phyloP scores from a whole-genome alignment of 2,797 vertebrate species.

The Oryzias sinensis region DNA sequence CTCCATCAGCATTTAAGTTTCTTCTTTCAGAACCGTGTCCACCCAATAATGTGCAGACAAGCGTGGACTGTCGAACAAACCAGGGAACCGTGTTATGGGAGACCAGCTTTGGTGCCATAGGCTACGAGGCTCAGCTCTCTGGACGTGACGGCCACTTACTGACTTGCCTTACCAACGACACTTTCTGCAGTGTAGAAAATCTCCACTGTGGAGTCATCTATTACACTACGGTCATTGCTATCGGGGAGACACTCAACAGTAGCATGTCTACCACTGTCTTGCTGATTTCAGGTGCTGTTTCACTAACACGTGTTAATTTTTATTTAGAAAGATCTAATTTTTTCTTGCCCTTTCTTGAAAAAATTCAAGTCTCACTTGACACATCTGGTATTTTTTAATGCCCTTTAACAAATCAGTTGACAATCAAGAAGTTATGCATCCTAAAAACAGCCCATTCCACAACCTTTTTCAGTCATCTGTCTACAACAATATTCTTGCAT shows the following conservation, averaged over 20 bases:
- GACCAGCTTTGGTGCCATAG: constrained; percentile 59
- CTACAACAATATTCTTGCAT: too few species aligned
- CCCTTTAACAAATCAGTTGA: too few species aligned
- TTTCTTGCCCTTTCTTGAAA: too few species aligned
- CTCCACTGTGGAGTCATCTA: constrained; percentile 76
- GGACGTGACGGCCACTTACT: constrained; percentile 63
- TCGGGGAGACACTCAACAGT: constrained; percentile 66
- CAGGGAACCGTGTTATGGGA: constrained; percentile 71
- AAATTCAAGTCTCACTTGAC: too few species aligned
- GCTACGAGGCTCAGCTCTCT: constrained; percentile 59
- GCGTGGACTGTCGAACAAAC: constrained; percentile 40
- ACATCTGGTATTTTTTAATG: too few species aligned
- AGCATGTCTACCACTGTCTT: constrained; percentile 44
- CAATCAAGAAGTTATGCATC: too few species aligned
- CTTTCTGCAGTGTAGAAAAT: constrained; percentile 60
- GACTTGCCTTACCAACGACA: constrained; percentile 57
- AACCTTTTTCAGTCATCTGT: too few species aligned
- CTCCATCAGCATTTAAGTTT: neutral
- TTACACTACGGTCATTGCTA: constrained; percentile 52
- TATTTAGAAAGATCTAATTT: neutral
- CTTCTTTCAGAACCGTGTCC: constrained; percentile 76
- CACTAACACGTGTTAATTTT: too few species aligned
- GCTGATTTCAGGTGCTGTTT: constrained; percentile 69
- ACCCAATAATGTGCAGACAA: constrained; percentile 61
- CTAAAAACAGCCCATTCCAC: too few species aligned